Evolutionary conservation across 2,113 vertebrate species (phyloP), one percentile per base, ranked within the genome.

Genomic region (Rafetus swinhoei): DNA sequence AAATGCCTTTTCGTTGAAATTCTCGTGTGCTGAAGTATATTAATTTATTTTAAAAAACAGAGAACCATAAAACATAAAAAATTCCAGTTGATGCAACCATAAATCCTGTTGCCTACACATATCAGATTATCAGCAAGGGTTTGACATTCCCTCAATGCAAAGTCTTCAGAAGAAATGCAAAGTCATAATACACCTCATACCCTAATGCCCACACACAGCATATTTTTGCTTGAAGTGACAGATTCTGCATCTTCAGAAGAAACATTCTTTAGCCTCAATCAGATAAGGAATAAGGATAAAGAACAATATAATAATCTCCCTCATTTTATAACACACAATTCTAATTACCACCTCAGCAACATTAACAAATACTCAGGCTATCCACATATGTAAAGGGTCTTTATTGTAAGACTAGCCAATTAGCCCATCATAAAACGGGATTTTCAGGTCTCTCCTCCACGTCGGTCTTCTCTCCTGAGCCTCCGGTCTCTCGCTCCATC

Each of bases 381-480:
- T 85, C 82, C 92, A 93, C 79, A 86, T 82, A 29, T 59, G 77
- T 72, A 50, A 94, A 82, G 77, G 19, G 22, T 92, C 84, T 85
- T 7, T 25, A 45, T 45, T 45, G 45, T 45, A 45, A 45, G 45
- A 45, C 39, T 39, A 39, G 4, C 39, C 3, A 39, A 39, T 39
- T 39, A 39, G 39, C 39, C 39, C 39, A 4, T 39, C 39, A 39
- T 39, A 39, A 39, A 39, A 39, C 39, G 3, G 39, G 39, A 39
- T 39, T 39, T 39, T 39, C 39, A 39, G 39, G 39, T 39, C 39
- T 39, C 39, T 39, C 39, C 39, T 39, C 39, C 39, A 39, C 39
- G 4, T 39, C 39, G 39, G 39, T 39, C 39, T 39, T 39, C 39
- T 39, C 39, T 39, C 39, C 39, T 39, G 39, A 39, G 39, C 39